These are phyloP conservation scores for Gastracanthus pulcherrimus DNA, from an alignment of 2,888 invertebrate genomes.

Conservation along the genomic window DNA sequence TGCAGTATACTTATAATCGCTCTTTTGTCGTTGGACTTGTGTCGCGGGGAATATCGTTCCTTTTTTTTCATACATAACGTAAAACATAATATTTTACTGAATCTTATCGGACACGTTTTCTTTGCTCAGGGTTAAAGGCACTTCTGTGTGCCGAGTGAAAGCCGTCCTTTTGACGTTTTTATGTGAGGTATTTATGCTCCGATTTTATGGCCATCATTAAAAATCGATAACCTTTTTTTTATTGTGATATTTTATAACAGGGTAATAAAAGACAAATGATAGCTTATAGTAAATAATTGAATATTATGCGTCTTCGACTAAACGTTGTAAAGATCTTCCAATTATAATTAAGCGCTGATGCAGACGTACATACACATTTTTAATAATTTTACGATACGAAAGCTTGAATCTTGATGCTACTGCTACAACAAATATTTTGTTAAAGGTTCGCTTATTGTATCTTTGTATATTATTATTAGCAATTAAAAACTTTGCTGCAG, in stretches of 20 bases:
- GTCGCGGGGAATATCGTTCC: not conserved
- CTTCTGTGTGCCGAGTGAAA: slow-evolving; percentile 32
- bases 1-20: no score
- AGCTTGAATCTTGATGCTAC: not conserved
- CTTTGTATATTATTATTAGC: no score
- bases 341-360: slow-evolving; percentile 39
- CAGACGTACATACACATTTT: not conserved
- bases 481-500: no score
- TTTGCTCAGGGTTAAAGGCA: slow-evolving; percentile 31
- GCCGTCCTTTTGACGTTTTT: slow-evolving; percentile 44
- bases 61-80: not conserved
- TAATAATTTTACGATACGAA: not conserved
- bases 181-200: slow-evolving; percentile 31
- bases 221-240: slow-evolving; percentile 35
- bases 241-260: slow-evolving; percentile 32
- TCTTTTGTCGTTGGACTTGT: no score
- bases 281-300: slow-evolving; percentile 24
- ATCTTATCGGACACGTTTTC: slow-evolving; percentile 32
- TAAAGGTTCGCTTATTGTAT: no score
- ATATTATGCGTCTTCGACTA: slow-evolving; percentile 34
- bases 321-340: slow-evolving; percentile 12
- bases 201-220: slow-evolving; percentile 32
- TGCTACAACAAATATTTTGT: no score
- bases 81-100: slow-evolving; percentile 23
- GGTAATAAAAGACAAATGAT: slow-evolving; percentile 29